Evolutionary conservation across 1,140 invertebrate genomes (phyloP).

Genomic region (Drosophila ohnishii): DNA sequence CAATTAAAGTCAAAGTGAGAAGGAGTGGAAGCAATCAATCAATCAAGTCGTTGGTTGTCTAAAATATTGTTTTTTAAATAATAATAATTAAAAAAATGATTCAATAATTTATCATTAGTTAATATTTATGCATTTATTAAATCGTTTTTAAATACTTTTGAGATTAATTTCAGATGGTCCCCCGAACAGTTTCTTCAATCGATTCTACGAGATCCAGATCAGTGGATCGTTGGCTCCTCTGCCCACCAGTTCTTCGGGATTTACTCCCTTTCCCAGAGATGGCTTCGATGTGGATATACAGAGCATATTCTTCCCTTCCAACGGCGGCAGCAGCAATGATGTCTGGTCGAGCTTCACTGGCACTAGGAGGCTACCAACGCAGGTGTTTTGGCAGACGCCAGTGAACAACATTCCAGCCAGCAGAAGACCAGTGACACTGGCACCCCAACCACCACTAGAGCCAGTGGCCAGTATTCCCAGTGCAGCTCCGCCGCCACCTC

Average conservation of each 20-base stretch:
- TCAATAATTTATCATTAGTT: background rate
- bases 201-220: conserved; percentile 40
- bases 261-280: conserved; percentile 5
- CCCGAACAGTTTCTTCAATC: conserved; percentile 47
- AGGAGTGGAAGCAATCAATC: background rate
- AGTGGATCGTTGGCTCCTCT: background rate
- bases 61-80: background rate
- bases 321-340: conserved; percentile 1
- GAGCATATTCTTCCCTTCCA: conserved; percentile 15
- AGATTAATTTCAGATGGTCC: conserved; percentile 30
- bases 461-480: background rate
- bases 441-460: background rate
- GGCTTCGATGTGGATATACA: conserved; percentile 25
- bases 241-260: background rate
- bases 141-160: background rate
- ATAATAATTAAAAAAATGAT: background rate
- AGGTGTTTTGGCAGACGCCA: conserved; percentile 6
- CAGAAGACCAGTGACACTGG: background rate
- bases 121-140: background rate
- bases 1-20: background rate
- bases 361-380: background rate
- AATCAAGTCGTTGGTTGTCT: background rate
- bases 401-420: background rate
- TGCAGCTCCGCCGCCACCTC: background rate
- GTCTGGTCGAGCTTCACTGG: background rate